Base-by-base conservation (phyloP, 2,888 invertebrate species). In the Polietes domitor region DNA sequence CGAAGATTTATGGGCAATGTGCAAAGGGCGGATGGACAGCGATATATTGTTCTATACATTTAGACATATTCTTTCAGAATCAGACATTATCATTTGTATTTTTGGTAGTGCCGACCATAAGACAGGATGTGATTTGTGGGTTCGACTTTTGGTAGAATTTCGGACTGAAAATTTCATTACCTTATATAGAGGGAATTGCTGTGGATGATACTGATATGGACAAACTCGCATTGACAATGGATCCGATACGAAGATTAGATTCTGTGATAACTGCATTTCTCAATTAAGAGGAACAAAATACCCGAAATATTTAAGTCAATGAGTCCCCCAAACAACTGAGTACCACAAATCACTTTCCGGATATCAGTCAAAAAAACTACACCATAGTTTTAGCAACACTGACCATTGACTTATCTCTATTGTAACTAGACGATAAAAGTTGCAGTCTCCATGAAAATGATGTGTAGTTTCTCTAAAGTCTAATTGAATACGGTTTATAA, bases 41-140 rank as follows among this genome's bases (percentile, higher is more conserved):
- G 47, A 6, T 47, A 70, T 7, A 26, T 7, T 3, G 47, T 70
- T 6, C 7, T 47, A 2, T 47, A 24, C 0, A 15, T 26, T 12
- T 15, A 24, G 3, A 70, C 24, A 47, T 70, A 21, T 41, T 9
- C 3, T 70, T 47, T 70, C 43, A 47, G 5, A 47, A 26, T 24
- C 70, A 70, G 3, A 47, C 70, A 12, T 21, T 15, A 47, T 19
- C 12, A 15, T 47, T 70, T 47, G 70, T 47, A 47, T 71, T 71
- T 53, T 32, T 53, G 12, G 26, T 53, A 17, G 50, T 71, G 12
- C 71, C 71, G 15, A 28, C 50, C 4, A 71, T 71, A 1, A 15
- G 5, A 17, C 71, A 53, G 17, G 53, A 71, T 28, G 28, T 71
- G 12, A 71, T 71, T 17, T 71, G 71, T 17, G 71, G 61, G 0